Conservation (phyloP, 2,797 vertebrate species). For the Furcifer pardalis region DNA sequence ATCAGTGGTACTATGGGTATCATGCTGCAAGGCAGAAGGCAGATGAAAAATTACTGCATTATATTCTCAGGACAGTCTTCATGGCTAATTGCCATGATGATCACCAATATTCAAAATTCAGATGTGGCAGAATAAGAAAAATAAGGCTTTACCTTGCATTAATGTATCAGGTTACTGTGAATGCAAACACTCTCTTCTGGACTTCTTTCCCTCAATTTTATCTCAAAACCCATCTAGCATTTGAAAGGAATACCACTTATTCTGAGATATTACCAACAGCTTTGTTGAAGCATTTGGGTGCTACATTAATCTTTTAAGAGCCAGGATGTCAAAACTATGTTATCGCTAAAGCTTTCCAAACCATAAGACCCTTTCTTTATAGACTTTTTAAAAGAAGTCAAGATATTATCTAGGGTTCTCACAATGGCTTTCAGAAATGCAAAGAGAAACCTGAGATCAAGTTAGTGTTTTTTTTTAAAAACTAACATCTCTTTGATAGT, state of each 20-base stretch:
- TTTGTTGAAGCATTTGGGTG: constrained; percentile 36
- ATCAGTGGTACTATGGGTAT: too few species aligned
- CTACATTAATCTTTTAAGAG: constrained; percentile 53
- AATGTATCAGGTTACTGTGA: constrained; percentile 2
- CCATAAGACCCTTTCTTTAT: constrained; percentile 29
- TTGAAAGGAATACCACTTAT: constrained; percentile 33
- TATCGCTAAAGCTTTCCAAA: constrained; percentile 50
- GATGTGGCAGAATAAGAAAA: too few species aligned
- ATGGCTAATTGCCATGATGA: too few species aligned
- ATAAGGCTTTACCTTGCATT: background rate
- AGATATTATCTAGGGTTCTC: constrained; percentile 41
- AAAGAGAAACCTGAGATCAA: constrained; percentile 9
- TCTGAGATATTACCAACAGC: constrained; percentile 11
- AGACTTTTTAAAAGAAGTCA: constrained; percentile 25
- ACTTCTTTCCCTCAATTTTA: constrained; percentile 28
- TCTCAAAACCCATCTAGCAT: constrained; percentile 25
- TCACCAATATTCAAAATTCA: too few species aligned
- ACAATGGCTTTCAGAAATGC: background rate
- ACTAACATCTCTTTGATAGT: constrained; percentile 52
- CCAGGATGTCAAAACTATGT: constrained; percentile 47
- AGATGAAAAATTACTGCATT: too few species aligned
- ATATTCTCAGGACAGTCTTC: too few species aligned
- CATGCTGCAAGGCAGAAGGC: too few species aligned
- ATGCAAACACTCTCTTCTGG: background rate
- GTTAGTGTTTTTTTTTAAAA: background rate